Base-by-base conservation (phyloP, 2,797 vertebrate species). In the Anas bernieri region DNA sequence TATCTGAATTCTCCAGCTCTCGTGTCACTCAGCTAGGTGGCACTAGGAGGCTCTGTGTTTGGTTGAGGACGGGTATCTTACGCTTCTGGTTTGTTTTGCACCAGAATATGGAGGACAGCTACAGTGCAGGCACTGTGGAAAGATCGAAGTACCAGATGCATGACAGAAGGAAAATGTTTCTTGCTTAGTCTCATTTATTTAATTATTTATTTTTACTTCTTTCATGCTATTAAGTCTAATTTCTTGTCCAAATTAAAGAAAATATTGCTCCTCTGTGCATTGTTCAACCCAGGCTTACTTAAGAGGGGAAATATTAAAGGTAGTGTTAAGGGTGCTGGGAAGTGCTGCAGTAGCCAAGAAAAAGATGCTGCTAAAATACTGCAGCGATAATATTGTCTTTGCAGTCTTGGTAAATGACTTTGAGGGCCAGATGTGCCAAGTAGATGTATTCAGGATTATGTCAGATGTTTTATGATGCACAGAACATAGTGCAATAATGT, bases 21-120 rank as follows among this genome's bases (percentile, higher is more conserved):
- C 43, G 14, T 14, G 6, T 95, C 89, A 68, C 39, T 90, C 85
- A 86, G 93, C 93, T 92, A 50, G 80, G 35, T 92, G 91, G 91
- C 94, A 95, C 91, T 82, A 90, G 77, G 87, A 93, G 72, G 81
- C 85, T 63, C 78, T 28, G 28, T 54, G 64, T 63, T 81, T 46
- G 39, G 52, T 59, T 17, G 35, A 72, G 79, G 16, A 17, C 35
- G 22, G 10, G 7, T 17, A 15, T 54, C 4, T 3, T 72, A 17
- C 1, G 18, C 73, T 83, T 55, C 82, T 93, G 69, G 10, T 72
- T 93, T 82, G 64, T 68, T 86, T 83, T 88, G 66, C 62, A 66
- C 66, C 69, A 72, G 50, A 41, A 72, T 31, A 0, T 16, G 37
- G 62, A 92, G 68, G 41, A 35, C 41, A 69, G 50, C 45, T 76